phyloP scores from a whole-genome alignment of 2,797 vertebrate genomes.

The Xiphophorus birchmanni region DNA sequence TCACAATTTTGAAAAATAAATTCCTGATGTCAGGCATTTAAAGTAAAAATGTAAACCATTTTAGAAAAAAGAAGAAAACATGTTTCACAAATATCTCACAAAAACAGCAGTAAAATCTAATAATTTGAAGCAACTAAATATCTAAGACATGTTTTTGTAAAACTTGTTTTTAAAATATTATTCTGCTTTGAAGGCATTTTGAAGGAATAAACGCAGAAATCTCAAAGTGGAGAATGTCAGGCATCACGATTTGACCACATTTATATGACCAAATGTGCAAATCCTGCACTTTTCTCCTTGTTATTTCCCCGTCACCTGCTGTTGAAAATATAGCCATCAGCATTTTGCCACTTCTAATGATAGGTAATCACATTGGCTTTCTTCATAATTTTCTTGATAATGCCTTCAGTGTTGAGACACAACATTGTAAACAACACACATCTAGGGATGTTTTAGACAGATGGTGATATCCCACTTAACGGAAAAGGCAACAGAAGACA shows the following conservation, averaged over 20 bases:
- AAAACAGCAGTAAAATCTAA: not conserved
- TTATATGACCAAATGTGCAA: slow-evolving; percentile 66
- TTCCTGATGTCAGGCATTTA: not conserved
- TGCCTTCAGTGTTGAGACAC: slow-evolving; percentile 62
- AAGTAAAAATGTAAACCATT: not conserved
- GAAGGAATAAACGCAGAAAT: slow-evolving; percentile 53
- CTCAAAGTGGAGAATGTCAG: slow-evolving; percentile 70
- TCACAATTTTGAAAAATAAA: not conserved
- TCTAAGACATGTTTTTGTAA: slow-evolving; percentile 22
- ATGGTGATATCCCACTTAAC: slow-evolving; percentile 67
- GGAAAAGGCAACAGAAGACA: slow-evolving; percentile 47
- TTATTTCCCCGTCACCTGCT: slow-evolving; percentile 75
- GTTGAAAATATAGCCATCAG: slow-evolving; percentile 75
- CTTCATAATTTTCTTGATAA: slow-evolving; percentile 76
- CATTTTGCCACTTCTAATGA: slow-evolving; percentile 72
- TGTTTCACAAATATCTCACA: not conserved
- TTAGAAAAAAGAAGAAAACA: not conserved
- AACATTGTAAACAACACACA: slow-evolving; percentile 62
- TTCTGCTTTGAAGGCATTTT: slow-evolving; percentile 65
- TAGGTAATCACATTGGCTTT: slow-evolving; percentile 75
- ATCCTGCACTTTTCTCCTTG: slow-evolving; percentile 68
- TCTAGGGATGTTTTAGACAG: slow-evolving; percentile 69
- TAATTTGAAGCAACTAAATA: not conserved
- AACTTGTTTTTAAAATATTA: slow-evolving; percentile 27
- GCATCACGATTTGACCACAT: slow-evolving; percentile 71